Conservation (phyloP, 2,797 vertebrate species). For the Schizopygopsis malacanthus region DNA sequence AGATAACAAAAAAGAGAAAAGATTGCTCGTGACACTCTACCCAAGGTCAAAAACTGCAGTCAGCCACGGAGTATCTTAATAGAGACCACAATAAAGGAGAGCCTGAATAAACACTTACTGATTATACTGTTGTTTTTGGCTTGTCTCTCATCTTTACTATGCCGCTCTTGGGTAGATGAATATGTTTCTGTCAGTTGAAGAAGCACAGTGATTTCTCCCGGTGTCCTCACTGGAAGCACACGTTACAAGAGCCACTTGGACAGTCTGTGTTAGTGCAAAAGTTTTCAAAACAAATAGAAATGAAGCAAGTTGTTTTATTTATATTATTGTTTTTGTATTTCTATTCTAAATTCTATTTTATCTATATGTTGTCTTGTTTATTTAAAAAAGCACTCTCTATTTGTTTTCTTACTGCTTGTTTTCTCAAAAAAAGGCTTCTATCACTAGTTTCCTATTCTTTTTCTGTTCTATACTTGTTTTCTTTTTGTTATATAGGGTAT, state of each 20-base stretch:
- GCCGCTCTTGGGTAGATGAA: slow-evolving; percentile 17
- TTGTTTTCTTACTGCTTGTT: background rate
- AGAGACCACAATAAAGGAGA: slow-evolving; percentile 29
- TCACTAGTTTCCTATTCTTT: background rate
- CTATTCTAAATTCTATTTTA: background rate
- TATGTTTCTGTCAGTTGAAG: slow-evolving; percentile 8
- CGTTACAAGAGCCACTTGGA: background rate
- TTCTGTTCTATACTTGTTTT: too few species aligned
- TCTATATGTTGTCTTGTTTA: too few species aligned
- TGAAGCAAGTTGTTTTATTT: background rate
- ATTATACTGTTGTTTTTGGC: slow-evolving; percentile 22
- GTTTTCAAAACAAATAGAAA: slow-evolving; percentile 1
- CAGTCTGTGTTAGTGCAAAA: background rate
- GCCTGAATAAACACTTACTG: slow-evolving; percentile 20
- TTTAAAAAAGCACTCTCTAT: too few species aligned
- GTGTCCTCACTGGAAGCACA: slow-evolving; percentile 1
- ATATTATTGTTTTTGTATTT: background rate
- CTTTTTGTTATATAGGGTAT: too few species aligned
- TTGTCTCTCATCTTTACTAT: slow-evolving; percentile 36
- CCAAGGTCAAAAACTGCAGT: slow-evolving; percentile 35
- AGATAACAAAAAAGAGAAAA: background rate
- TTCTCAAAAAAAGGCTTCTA: background rate
- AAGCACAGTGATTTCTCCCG: slow-evolving; percentile 13
- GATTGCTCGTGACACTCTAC: slow-evolving; percentile 10
- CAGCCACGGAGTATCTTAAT: slow-evolving; percentile 18